A percentile compares a stretch with the other conserved stretches of the same genome.
Evolutionary conservation across 2,888 invertebrate genomes (phyloP).

Genomic region (Priocnemis perturbator): DNA sequence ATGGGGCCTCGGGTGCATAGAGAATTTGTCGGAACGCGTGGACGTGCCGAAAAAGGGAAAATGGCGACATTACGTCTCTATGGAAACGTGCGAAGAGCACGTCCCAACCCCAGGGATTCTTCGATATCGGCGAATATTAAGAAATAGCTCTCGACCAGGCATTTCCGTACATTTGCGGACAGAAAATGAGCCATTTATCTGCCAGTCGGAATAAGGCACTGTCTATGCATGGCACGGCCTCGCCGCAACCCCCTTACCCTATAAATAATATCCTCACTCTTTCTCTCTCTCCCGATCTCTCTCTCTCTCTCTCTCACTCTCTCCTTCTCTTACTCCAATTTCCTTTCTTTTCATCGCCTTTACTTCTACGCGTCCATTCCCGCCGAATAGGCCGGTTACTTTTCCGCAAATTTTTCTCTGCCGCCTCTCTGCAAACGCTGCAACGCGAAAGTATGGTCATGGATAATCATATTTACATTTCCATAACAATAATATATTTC

Average conservation of each 20-base stretch:
- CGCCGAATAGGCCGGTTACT: background rate
- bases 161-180: slow-evolving; percentile 68
- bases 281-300: slow-evolving; percentile 14
- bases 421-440: background rate
- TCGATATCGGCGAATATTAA: slow-evolving; percentile 71
- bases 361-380: no score
- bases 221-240: slow-evolving; percentile 73
- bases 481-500: no score
- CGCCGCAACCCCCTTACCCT: slow-evolving; percentile 60
- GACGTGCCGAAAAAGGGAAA: background rate
- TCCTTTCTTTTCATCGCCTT: slow-evolving; percentile 1
- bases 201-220: slow-evolving; percentile 67
- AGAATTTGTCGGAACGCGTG: background rate
- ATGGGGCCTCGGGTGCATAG: background rate
- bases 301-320: slow-evolving; percentile 13
- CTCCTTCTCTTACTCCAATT: background rate
- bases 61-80: slow-evolving; percentile 58
- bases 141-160: slow-evolving; percentile 69
- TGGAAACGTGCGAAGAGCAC: slow-evolving; percentile 60
- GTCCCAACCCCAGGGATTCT: slow-evolving; percentile 48
- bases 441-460: no score
- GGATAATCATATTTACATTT: no score
- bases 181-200: slow-evolving; percentile 70
- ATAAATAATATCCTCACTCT: slow-evolving; percentile 68
- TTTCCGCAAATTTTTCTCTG: background rate